Conservation (phyloP, 2,797 vertebrate genomes). For the Columba guinea region DNA sequence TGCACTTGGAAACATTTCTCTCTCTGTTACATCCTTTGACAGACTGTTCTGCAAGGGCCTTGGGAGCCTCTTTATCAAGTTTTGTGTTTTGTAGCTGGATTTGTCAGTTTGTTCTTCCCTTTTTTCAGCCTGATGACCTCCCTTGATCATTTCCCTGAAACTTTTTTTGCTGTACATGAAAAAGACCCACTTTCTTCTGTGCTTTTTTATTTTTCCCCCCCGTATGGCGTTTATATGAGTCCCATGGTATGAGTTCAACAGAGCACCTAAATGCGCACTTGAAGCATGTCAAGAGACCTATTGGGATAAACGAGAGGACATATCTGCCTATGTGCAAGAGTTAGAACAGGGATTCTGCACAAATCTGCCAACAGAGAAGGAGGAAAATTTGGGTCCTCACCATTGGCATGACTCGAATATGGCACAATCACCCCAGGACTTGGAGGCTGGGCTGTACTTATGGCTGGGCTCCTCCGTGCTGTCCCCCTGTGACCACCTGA, state of each 20-base stretch:
- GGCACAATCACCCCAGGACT: fast-evolving
- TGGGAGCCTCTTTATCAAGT: background rate
- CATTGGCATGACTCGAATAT: background rate
- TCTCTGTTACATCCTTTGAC: background rate
- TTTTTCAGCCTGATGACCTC: background rate
- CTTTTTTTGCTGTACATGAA: background rate
- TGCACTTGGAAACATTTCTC: background rate
- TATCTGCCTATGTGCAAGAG: background rate
- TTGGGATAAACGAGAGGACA: background rate
- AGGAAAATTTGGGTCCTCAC: background rate
- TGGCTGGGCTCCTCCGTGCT: background rate
- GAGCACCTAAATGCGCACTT: background rate
- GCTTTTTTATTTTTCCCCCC: background rate
- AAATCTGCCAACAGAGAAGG: background rate
- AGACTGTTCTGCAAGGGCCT: background rate
- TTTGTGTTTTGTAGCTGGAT: background rate
- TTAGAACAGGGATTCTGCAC: background rate
- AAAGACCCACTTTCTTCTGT: background rate
- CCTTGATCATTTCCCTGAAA: background rate
- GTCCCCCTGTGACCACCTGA: background rate
- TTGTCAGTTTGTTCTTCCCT: background rate
- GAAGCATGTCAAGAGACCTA: background rate
- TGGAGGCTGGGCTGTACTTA: background rate
- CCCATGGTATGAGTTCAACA: background rate
- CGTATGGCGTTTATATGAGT: background rate